These are phyloP conservation scores for Sarotherodon lohbergeri DNA, from an alignment of 2,113 vertebrate species.

Conservation along the genomic window DNA sequence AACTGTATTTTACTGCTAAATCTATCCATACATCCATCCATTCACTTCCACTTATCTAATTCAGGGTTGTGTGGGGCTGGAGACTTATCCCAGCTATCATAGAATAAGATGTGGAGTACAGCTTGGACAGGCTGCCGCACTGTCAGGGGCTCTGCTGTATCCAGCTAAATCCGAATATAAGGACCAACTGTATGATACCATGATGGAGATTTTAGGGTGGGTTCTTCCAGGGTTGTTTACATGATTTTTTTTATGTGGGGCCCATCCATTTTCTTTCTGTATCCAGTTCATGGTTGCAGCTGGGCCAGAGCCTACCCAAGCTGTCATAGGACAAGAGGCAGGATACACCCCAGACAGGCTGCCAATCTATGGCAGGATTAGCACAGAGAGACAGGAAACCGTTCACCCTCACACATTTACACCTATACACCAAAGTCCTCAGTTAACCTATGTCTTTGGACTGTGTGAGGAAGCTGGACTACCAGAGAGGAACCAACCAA, in stretches of 20 bases:
- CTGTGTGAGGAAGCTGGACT: neutral
- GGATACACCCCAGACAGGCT: neutral
- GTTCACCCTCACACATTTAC: neutral
- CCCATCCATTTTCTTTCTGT: neutral
- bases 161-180: neutral
- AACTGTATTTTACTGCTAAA: neutral
- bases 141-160: neutral
- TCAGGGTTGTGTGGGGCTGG: neutral
- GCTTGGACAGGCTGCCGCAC: accelerated
- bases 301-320: neutral
- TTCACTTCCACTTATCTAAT: neutral
- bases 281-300: accelerated
- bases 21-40: neutral
- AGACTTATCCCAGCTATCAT: neutral
- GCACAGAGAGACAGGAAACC: neutral
- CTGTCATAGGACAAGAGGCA: neutral
- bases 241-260: neutral
- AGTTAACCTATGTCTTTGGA: neutral
- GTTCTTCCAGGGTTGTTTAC: neutral
- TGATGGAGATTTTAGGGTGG: neutral
- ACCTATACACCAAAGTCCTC: neutral
- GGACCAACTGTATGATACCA: neutral
- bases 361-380: neutral
- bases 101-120: neutral
- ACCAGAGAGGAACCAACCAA: neutral